Base-by-base conservation (phyloP, 2,888 invertebrate species). In the Atethmia centrago region DNA sequence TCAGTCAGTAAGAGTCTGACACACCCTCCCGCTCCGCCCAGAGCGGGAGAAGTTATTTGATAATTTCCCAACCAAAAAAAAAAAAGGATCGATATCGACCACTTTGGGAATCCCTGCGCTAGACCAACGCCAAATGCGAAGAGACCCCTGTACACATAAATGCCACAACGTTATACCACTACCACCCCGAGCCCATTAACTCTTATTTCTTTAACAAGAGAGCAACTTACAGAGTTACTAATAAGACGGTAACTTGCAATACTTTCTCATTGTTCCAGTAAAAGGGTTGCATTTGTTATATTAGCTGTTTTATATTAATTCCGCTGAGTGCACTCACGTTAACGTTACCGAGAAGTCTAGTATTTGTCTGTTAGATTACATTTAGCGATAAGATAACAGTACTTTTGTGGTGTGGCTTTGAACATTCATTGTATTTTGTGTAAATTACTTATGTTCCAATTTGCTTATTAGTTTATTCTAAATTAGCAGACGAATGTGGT, bases 251-350 rank as follows among this genome's bases (percentile, higher is more conserved):
- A 40, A 61, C 51, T 25, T 53, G n/a, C 14, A 21, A 63, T 58
- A 79, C 14, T 45, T 62, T 66, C 66, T 51, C 51, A 80, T 28
- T 63, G 67, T 56, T 40, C 21, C 28, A 40, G 61, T n/a, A 61
- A 47, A 77, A 62, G 63, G 59, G 51, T 51, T 56, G 47, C 42
- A 36, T 56, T 80, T 51, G 51, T 74, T 63, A 63, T 45, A 31
- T 67, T 63, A 47, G 25, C 31, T 51, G 56, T 31, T 47, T 62
- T 47, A 63, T 47, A 56, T 63, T 25, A 78, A 78, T 78, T 40
- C 67, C 55, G 45, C n/a, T 10, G 62, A 80, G 77, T 80, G 81
- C 81, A 74, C 21, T 66, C 42, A 14, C 47, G 49, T 62, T 66
- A 19, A 51, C 28, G 5, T 28, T 4, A 53, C 49, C 2, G 10